These are phyloP conservation scores for Drosophila pallidifrons DNA, from an alignment of 1,140 invertebrate species.

Conservation along the genomic window DNA sequence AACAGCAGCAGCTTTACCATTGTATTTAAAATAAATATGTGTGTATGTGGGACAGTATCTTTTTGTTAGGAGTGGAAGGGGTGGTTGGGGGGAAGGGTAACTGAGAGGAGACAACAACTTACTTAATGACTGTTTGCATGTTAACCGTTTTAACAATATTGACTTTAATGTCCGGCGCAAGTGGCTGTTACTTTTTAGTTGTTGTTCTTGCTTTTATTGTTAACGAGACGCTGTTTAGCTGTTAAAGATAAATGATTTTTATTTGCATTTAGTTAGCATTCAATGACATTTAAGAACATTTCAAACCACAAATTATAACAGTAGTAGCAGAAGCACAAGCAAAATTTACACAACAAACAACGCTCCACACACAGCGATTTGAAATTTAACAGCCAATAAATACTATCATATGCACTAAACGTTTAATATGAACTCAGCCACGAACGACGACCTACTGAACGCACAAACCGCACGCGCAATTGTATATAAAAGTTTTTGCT, in stretches of 20 bases:
- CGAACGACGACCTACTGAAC: conserved; percentile 55
- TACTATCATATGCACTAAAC: conserved; percentile 20
- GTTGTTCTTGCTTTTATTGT: conserved; percentile 25
- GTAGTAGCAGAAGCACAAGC: conserved; percentile 9
- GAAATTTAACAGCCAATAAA: conserved; percentile 51
- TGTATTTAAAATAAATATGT: conserved; percentile 13
- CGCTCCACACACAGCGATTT: conserved; percentile 46
- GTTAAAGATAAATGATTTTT: conserved; percentile 65
- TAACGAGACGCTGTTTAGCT: conserved; percentile 56
- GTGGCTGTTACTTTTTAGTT: conserved; percentile 40
- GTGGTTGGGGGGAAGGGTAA: neutral
- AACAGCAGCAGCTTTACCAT: neutral
- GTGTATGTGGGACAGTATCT: neutral
- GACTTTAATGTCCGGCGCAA: conserved; percentile 31
- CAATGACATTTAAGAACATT: conserved; percentile 22
- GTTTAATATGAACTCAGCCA: conserved; percentile 44
- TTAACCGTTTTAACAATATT: conserved; percentile 61
- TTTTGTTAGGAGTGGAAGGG: neutral
- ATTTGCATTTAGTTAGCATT: conserved; percentile 58
- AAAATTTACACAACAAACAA: conserved; percentile 57
- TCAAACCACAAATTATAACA: conserved; percentile 27
- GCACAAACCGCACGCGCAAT: conserved; percentile 20
- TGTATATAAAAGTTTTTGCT: conserved; percentile 48
- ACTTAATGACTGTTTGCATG: conserved; percentile 84
- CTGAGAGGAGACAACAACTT: conserved; percentile 53